Base-by-base conservation (phyloP, 2,888 invertebrate species). In the Catocala fraxini region DNA sequence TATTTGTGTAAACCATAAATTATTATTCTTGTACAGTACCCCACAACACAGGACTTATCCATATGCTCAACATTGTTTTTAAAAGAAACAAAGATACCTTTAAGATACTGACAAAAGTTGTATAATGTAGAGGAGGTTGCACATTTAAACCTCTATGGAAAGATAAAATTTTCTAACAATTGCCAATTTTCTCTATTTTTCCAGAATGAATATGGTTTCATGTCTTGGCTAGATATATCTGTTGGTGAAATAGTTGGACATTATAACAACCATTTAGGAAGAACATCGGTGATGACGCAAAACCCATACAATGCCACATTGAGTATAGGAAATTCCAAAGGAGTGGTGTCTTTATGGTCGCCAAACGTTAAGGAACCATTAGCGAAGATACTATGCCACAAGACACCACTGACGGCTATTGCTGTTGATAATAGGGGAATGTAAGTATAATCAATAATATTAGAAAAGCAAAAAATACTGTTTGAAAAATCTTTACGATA, bases 261-360 rank as follows among this genome's bases (percentile, higher is more conserved):
- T 59, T 97, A 96, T 77, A 96, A 96, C 70, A 97, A 98, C 0
- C 95, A 95, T 65, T 89, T 97, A 45, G 99, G 98, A 11, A 95
- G 97, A 67, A 95, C 99, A 51, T 95, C 95, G 58, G 95, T 97
- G 3, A 97, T 99, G 97, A 96, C 97, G 0, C 98, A 99, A 82
- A 99, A 99, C 92, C 99, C 99, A 0, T 96, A 96, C 80, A 99
- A 99, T 92, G 99, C 98, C 0, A 96, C 98, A 2, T 84, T 99
- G 5, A 97, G 98, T 81, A 91, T 98, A n/a, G 99, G 99, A 0
- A 97, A 98, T 87, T 95, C 97, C 0, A 97, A 97, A 89, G 99
- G 99, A 12, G 97, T 98, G 0, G 98, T 99, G 0, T 97, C 98
- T 0, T 96, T 99, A 95, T 99, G 99, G 99, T 96, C 98, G 5